Evolutionary conservation across 2,113 vertebrate species (phyloP).

Genomic region (Paradoxurus hermaphroditus): DNA sequence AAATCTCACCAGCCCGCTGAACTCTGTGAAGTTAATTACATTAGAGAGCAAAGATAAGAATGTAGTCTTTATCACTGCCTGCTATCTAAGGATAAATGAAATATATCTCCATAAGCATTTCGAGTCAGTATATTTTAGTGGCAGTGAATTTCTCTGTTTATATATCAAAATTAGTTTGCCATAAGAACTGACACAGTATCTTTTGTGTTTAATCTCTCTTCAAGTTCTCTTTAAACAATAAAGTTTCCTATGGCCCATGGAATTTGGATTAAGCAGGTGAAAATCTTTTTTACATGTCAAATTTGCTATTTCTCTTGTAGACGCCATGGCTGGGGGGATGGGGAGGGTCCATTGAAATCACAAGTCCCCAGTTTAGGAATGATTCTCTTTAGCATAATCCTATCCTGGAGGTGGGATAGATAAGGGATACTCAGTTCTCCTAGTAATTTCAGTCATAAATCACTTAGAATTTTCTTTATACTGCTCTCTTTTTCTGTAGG

Average conservation of each 20-base stretch:
- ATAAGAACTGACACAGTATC: constrained; percentile 16
- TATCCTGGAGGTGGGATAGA: background rate
- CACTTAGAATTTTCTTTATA: background rate
- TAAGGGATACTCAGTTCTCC: background rate
- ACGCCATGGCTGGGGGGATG: background rate
- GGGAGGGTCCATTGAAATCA: background rate
- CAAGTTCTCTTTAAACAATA: constrained; percentile 43
- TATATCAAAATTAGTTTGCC: constrained; percentile 35
- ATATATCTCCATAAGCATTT: constrained; percentile 17
- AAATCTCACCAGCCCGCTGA: constrained; percentile 8
- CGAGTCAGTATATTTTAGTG: background rate
- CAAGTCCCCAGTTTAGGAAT: background rate
- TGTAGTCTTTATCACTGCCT: background rate
- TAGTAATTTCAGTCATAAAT: constrained; percentile 3
- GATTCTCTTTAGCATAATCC: background rate
- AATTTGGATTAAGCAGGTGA: constrained; percentile 40
- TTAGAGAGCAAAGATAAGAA: constrained; percentile 20
- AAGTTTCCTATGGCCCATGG: constrained; percentile 14
- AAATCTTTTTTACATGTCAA: constrained; percentile 17
- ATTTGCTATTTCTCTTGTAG: background rate
- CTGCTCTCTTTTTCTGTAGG: background rate
- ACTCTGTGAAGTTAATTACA: background rate
- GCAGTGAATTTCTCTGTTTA: constrained; percentile 24
- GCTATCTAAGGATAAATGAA: constrained; percentile 37
- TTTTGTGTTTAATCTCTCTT: constrained; percentile 51